Evolutionary conservation across 2,797 vertebrate species (phyloP), one percentile per base, ranked within the genome.

Genomic region (Diceros bicornis): DNA sequence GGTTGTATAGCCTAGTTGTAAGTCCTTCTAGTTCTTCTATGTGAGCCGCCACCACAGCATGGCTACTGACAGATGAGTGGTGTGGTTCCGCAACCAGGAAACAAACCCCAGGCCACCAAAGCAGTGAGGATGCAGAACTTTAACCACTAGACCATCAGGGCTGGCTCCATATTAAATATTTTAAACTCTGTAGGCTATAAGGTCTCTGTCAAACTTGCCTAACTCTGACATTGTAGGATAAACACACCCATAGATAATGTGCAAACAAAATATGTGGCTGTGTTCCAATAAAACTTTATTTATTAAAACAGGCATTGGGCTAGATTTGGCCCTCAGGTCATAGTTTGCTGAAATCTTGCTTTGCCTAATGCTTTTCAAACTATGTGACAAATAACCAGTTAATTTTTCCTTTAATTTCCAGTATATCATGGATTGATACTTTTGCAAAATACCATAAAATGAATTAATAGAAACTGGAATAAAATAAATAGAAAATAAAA

Each of bases 391-490:
- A 64, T 34, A 64, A 59, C 25, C 71, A 44, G 6, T 55, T 78
- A 61, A 29, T 27, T 86, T 94, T 78, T 27, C 2, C 41, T 79
- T 41, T 57, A 21, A 88, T 72, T 94, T 91, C 37, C 20, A 74
- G 41, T 44, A 44, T 52, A 37, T 23, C 11, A 27, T 64, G 32
- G 3, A 61, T 50, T 62, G 61, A 34, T 95, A 34, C 3, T 93
- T 89, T 32, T 68, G 1, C 78, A 84, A 86, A 89, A 84, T 71
- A 41, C 7, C 83, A 25, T 71, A 44, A 92, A 81, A 69, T 59
- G 29, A 91, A 86, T 96, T 88, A 74, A 61, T 44, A 85, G n/a
- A 85, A 75, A 92, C 50, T 52, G 50, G 50, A 52, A 52, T 52
- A 52, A 52, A 52, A 52, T 52, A 52, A 12, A 52, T 52, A 93